Evolutionary conservation across 2,888 invertebrate species (phyloP).

Genomic region (Shargacucullia verbasci): DNA sequence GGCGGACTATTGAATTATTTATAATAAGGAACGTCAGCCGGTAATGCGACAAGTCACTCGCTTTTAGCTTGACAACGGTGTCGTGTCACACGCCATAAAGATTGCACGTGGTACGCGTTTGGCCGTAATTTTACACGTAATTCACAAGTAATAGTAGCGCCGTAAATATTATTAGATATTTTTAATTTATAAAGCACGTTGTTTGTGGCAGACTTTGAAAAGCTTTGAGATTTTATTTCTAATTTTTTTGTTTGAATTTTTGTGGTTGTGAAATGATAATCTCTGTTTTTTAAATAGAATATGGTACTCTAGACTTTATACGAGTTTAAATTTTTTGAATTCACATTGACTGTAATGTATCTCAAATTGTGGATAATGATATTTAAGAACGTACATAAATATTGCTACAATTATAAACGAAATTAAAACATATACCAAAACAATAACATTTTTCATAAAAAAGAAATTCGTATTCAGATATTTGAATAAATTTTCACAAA

Average conservation of each 20-base stretch:
- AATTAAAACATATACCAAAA: no score
- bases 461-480: no score
- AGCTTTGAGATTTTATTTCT: no score
- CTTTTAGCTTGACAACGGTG: conserved; percentile 50
- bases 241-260: no score
- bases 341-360: no score
- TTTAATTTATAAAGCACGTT: conserved; percentile 5
- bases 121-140: conserved; percentile 45
- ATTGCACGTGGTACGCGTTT: conserved; percentile 35
- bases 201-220: neutral
- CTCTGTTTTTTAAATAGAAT: neutral
- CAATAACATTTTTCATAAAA: no score
- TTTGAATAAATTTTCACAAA: no score
- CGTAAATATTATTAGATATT: conserved; percentile 13
- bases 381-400: no score
- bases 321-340: no score
- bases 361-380: no score
- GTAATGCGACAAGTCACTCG: conserved; percentile 58
- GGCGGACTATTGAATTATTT: conserved; percentile 53
- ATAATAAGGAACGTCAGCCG: conserved; percentile 43
- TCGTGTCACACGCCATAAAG: conserved; percentile 55
- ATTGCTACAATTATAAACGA: no score
- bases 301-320: no score
- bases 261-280: neutral
- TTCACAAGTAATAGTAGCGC: conserved; percentile 37